Evolutionary conservation across 2,888 invertebrate genomes (phyloP), one percentile per base, ranked within the genome.

Genomic region (Globia sparganii): DNA sequence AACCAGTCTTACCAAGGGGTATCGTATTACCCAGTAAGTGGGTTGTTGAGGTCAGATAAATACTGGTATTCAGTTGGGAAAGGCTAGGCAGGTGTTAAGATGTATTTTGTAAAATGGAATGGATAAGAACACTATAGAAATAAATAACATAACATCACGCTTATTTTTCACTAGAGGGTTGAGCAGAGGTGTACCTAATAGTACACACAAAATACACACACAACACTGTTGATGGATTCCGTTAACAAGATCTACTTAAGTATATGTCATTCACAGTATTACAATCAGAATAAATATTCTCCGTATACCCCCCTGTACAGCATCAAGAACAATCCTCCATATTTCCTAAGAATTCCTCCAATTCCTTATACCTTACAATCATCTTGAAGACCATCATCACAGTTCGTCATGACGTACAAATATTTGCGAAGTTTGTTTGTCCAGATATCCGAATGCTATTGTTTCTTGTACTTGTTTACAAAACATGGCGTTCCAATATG

Each of bases 401-500:
- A 53, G 21, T 74, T 78, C 71, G 28, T 58, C 74, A 81, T 90
- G 91, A 90, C 83, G 86, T 75, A 40, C 83, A 86, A 88, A 91
- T 92, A 90, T 87, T 90, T 90, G 84, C 79, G 59, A 34, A 89
- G 90, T 92, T 92, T 94, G 91, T 95, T 94, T 93, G 89, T 92
- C 83, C 77, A 90, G n/a, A n/a, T 91, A 90, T 91, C 91, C 91
- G 91, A 92, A 89, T 91, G 87, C 87, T 84, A 94, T 95, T 95
- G 95, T 95, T 87, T 90, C 85, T 81, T 71, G 49, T 31, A 58
- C 78, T 81, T 93, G 89, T 94, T 95, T 94, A 91, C 90, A 84
- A 94, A 95, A 95, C 91, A 95, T 78, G 61, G 91, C 92, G 91
- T 93, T 92, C 92, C 93, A 88, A 87, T 53, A 90, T 89, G 90